phyloP scores from a whole-genome alignment of 2,888 invertebrate genomes.

The Megalurothrips usitatus region DNA sequence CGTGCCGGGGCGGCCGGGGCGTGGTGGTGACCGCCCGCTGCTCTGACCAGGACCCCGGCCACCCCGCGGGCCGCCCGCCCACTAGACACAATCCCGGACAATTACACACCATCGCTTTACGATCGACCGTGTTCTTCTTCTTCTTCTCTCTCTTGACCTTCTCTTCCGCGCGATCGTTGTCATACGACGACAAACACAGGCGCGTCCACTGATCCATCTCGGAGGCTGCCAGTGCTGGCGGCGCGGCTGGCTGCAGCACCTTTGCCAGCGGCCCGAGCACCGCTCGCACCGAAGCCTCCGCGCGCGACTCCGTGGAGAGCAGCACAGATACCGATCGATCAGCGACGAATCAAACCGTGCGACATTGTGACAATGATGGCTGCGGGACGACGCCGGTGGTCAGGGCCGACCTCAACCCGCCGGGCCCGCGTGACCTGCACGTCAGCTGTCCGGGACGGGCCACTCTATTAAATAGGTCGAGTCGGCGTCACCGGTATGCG shows the following conservation, averaged over 20 bases:
- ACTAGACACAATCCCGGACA: neutral
- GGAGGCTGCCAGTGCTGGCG: neutral
- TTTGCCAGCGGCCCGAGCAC: too few relatives aligned
- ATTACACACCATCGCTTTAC: conserved; percentile 15
- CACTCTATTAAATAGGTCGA: too few relatives aligned
- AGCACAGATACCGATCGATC: neutral
- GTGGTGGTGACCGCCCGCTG: neutral
- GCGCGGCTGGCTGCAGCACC: neutral
- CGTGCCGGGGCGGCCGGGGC: neutral
- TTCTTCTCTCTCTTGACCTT: neutral
- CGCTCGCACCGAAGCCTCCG: too few relatives aligned
- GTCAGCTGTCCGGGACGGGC: too few relatives aligned
- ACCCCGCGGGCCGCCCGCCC: neutral
- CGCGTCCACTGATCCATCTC: neutral
- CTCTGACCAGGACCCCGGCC: neutral
- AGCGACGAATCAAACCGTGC: neutral
- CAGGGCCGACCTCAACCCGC: neutral
- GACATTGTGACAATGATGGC: conserved; percentile 7
- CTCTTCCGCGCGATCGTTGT: neutral
- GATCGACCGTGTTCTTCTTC: neutral
- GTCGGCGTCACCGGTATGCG: too few relatives aligned
- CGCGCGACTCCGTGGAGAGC: too few relatives aligned
- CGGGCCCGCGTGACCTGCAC: too few relatives aligned
- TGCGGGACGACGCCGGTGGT: neutral
- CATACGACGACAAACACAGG: too few relatives aligned